Evolutionary conservation across 2,797 vertebrate species (phyloP), one percentile per base, ranked within the genome.

Genomic region (Sternarchorhynchus goeldii): DNA sequence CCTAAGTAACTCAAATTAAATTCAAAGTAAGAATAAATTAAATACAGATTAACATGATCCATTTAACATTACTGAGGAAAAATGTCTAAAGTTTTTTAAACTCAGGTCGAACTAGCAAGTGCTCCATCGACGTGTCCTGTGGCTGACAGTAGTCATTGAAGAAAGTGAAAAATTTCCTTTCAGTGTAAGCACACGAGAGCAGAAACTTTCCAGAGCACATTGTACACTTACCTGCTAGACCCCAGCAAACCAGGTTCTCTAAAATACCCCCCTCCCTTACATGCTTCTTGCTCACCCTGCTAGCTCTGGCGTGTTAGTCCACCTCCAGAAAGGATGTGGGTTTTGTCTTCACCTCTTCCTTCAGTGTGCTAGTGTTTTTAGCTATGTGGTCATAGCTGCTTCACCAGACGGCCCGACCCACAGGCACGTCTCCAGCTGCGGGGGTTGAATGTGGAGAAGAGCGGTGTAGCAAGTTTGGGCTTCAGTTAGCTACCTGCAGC

Each of bases 271-370:
- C 55, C 31, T 45, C 53, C 12, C n/a, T 32, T 12, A 31, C 73
- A 21, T 34, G 31, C 64, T 81, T 81, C 79, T 74, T 76, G 73
- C 70, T 56, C 36, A 50, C 14, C 69, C 73, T 29, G 8, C 32
- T 34, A 25, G 12, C 45, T 39, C 2, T 3, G 17, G 17, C 55
- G 72, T 57, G 29, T 75, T 39, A 56, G 65, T 76, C 50, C 50
- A 76, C 59, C 73, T 71, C 65, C 67, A 53, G 68, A 72, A 45
- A 81, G 79, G 79, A 81, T 76, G 79, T 81, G 74, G 74, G 34
- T 34, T 18, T 70, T 75, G 57, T 8, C 7, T 6, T 36, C 20
- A 20, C 16, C 14, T 25, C 45, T 25, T 29, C 10, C 5, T 55
- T 53, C 68, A 32, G 18, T 4, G 45, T 8, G 66, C 21, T 16